These are phyloP conservation scores for Cosmopolites sordidus DNA, from an alignment of 2,888 invertebrate genomes.

Conservation along the genomic window DNA sequence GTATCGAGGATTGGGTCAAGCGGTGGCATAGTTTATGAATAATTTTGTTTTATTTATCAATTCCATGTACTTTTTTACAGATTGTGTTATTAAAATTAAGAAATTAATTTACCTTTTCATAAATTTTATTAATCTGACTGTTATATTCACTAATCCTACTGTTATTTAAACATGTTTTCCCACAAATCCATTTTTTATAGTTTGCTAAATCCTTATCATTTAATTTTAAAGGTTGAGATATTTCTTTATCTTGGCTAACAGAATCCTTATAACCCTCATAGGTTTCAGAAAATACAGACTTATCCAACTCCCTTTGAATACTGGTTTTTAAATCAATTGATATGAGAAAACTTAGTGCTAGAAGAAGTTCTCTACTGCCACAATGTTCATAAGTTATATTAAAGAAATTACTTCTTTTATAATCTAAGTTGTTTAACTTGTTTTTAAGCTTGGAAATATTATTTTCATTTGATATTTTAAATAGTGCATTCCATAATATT, in stretches of 20 bases:
- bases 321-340: slow-evolving; percentile 35
- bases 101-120: slow-evolving; percentile 21
- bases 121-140: slow-evolving; percentile 22
- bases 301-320: slow-evolving; percentile 32
- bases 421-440: slow-evolving; percentile 41
- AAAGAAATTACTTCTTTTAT: slow-evolving; percentile 39
- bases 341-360: slow-evolving; percentile 44
- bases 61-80: slow-evolving; percentile 1
- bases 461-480: slow-evolving; percentile 35
- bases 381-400: slow-evolving; percentile 24
- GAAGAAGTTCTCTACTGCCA: slow-evolving; percentile 39
- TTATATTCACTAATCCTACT: slow-evolving; percentile 21
- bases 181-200: slow-evolving; percentile 25
- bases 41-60: too few relatives aligned
- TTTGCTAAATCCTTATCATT: slow-evolving; percentile 17
- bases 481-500: slow-evolving; percentile 37
- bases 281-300: slow-evolving; percentile 17
- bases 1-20: too few relatives aligned
- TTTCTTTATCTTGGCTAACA: not conserved
- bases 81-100: not conserved
- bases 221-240: not conserved
- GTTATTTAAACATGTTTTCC: slow-evolving; percentile 18
- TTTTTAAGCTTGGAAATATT: slow-evolving; percentile 37
- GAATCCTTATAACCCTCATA: slow-evolving; percentile 1
- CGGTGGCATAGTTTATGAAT: too few relatives aligned